These are phyloP conservation scores for Listronotus oregonensis DNA, from an alignment of 1,140 invertebrate species.

Conservation along the genomic window DNA sequence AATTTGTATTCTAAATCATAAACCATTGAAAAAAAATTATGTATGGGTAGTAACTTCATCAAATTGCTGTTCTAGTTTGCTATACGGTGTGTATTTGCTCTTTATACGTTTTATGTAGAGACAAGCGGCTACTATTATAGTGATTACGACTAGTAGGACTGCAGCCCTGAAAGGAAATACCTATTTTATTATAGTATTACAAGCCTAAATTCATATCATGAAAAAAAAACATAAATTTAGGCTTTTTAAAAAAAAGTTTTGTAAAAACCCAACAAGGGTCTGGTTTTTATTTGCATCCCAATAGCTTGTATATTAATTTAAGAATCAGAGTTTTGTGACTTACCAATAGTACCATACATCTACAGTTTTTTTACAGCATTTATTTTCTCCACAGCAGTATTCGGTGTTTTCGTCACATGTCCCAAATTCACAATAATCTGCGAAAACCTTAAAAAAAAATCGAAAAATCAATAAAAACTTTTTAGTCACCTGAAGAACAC, in stretches of 20 bases:
- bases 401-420: conserved; percentile 30
- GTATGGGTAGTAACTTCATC: conserved; percentile 15
- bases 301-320: neutral
- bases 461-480: conserved; percentile 2
- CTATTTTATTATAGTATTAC: no score
- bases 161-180: conserved; percentile 16
- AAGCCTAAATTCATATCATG: no score
- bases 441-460: conserved; percentile 13
- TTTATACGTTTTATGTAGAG: conserved; percentile 24
- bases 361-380: conserved; percentile 33
- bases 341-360: conserved; percentile 37
- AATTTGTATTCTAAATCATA: no score
- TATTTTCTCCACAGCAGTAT: conserved; percentile 34
- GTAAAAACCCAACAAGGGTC: neutral
- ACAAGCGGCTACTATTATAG: conserved; percentile 19
- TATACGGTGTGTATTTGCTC: conserved; percentile 25
- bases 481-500: neutral
- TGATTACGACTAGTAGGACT: conserved; percentile 22
- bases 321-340: neutral
- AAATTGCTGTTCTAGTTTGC: conserved; percentile 23
- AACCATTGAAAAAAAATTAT: no score
- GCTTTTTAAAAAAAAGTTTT: neutral
- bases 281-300: neutral
- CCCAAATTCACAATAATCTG: conserved; percentile 34
- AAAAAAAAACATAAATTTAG: neutral